Conservation (phyloP, 2,797 vertebrate genomes). For the Phataginus tricuspis region DNA sequence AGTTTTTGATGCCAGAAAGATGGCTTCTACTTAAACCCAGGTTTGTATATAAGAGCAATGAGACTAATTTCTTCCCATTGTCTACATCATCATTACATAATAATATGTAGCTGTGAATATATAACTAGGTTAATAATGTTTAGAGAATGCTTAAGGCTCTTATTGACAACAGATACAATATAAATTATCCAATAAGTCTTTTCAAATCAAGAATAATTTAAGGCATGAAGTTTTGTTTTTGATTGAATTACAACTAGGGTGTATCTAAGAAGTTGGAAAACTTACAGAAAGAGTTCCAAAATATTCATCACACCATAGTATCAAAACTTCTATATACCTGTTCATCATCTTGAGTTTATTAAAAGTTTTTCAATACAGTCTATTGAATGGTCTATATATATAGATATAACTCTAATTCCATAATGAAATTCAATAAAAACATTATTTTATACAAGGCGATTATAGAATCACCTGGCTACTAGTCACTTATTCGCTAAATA, state of each 20-base stretch:
- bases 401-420: not conserved
- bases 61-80: not conserved
- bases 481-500: not conserved
- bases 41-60: not conserved
- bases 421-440: constrained; percentile 1
- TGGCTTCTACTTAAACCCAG: not conserved
- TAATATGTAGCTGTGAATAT: not conserved
- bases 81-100: not conserved
- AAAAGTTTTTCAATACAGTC: not conserved
- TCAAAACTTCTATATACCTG: not conserved
- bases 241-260: not conserved
- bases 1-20: constrained; percentile 14
- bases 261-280: not conserved
- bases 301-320: not conserved
- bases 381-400: not conserved
- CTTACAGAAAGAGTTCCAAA: not conserved
- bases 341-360: not conserved
- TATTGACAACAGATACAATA: not conserved
- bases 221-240: not conserved
- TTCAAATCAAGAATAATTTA: constrained; percentile 22
- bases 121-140: not conserved
- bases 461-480: not conserved
- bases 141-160: not conserved
- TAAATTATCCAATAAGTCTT: constrained; percentile 40
- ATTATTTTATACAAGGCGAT: not conserved